Conservation (phyloP, 2,797 vertebrate species). For the Liasis olivaceus region DNA sequence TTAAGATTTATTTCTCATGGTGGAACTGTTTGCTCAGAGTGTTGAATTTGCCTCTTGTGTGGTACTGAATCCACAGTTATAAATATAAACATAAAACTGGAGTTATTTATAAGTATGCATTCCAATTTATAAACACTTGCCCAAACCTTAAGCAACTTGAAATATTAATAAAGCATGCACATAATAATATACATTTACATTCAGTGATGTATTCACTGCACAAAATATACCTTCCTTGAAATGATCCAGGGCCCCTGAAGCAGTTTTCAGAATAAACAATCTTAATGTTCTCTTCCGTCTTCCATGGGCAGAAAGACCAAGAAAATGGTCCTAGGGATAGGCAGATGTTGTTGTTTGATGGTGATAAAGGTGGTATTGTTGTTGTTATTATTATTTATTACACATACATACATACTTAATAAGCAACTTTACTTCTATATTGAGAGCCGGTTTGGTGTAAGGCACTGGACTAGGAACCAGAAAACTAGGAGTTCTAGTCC, state of each 20-base stretch:
- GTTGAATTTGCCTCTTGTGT: neutral
- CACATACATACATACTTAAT: neutral
- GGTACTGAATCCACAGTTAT: neutral
- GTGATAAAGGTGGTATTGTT: too few species aligned
- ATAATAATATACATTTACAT: conserved; percentile 19
- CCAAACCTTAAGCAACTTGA: neutral
- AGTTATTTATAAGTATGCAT: neutral
- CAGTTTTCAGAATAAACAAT: neutral
- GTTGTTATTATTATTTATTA: too few species aligned
- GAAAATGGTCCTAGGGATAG: neutral
- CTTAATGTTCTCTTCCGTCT: conserved; percentile 12
- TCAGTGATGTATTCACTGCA: neutral
- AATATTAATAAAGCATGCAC: conserved; percentile 15
- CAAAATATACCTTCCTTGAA: conserved; percentile 24
- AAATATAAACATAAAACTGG: accelerated
- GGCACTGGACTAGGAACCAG: too few species aligned
- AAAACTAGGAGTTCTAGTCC: too few species aligned
- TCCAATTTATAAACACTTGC: conserved; percentile 1
- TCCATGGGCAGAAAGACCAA: neutral
- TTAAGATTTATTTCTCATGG: neutral
- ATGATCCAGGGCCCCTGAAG: neutral
- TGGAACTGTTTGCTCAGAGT: neutral
- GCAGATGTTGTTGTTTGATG: too few species aligned
- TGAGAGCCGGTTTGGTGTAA: too few species aligned
- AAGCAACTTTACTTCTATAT: neutral